Conservation (phyloP, 2,113 vertebrate genomes). For the Callocephalon fimbriatum region DNA sequence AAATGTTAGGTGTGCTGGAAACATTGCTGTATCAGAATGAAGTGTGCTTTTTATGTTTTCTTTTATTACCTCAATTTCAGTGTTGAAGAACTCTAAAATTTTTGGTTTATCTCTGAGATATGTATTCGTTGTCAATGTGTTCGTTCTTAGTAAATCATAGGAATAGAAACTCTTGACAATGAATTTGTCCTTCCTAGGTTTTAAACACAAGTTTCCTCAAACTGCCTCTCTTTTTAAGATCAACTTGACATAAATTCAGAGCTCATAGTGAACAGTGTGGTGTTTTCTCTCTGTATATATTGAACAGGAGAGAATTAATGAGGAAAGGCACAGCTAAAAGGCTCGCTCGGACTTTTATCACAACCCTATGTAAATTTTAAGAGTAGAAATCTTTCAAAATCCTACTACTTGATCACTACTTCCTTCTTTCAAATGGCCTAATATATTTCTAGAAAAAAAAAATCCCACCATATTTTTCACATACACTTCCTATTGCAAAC, state of each 20-base stretch:
- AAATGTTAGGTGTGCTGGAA: neutral
- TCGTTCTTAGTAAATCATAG: neutral
- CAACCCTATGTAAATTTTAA: neutral
- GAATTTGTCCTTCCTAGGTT: neutral
- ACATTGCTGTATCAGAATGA: neutral
- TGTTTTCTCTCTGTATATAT: neutral
- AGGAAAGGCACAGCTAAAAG: neutral
- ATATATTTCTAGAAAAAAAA: neutral
- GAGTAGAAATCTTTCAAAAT: neutral
- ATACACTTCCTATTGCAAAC: conserved; percentile 3
- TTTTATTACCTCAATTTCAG: neutral
- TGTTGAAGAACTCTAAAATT: neutral
- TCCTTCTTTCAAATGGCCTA: neutral
- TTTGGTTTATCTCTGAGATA: neutral
- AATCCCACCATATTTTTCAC: neutral
- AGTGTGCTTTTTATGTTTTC: neutral
- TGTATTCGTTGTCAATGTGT: neutral
- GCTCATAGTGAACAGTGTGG: neutral
- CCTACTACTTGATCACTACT: neutral
- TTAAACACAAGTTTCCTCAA: neutral
- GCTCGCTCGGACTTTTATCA: rapidly evolving
- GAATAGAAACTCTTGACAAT: neutral
- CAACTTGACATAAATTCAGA: neutral
- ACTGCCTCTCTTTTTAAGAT: neutral
- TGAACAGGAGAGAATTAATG: neutral